These are phyloP conservation scores for Protaetia brevitarsis DNA, from an alignment of 1,140 invertebrate species.

Conservation along the genomic window DNA sequence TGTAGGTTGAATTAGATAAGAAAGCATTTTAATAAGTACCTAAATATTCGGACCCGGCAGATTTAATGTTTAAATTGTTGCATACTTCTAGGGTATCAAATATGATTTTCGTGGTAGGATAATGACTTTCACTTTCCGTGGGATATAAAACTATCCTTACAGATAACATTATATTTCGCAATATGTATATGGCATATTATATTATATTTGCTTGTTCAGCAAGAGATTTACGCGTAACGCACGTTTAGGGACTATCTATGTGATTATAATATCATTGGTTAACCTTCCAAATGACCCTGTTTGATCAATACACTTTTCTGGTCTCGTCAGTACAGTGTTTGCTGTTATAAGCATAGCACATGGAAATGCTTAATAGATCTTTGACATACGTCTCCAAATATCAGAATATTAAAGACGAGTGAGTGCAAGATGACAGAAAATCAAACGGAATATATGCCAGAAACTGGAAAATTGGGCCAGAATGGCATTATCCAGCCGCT, in stretches of 20 bases:
- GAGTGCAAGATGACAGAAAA: conserved; percentile 12
- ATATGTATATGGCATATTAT: no score
- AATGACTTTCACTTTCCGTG: no score
- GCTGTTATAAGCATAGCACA: neutral
- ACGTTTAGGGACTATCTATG: neutral
- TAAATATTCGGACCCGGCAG: no score
- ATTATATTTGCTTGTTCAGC: no score
- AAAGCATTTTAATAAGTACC: no score
- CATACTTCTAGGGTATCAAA: no score
- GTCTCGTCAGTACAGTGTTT: neutral
- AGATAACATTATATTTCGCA: no score
- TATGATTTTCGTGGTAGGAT: no score
- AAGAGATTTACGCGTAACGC: no score
- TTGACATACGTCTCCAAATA: neutral
- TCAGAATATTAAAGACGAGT: neutral
- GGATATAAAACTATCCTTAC: no score
- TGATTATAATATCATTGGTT: neutral
- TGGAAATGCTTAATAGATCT: neutral
- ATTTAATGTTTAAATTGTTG: no score
- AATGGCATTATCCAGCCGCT: conserved; percentile 79
- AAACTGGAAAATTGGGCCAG: conserved; percentile 54
- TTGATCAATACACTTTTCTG: conserved; percentile 7
- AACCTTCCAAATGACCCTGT: conserved; percentile 21
- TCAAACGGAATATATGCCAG: neutral
- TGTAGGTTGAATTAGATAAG: no score